Base-by-base conservation (phyloP, 2,888 invertebrate species). In the Drosophila helvetica region DNA sequence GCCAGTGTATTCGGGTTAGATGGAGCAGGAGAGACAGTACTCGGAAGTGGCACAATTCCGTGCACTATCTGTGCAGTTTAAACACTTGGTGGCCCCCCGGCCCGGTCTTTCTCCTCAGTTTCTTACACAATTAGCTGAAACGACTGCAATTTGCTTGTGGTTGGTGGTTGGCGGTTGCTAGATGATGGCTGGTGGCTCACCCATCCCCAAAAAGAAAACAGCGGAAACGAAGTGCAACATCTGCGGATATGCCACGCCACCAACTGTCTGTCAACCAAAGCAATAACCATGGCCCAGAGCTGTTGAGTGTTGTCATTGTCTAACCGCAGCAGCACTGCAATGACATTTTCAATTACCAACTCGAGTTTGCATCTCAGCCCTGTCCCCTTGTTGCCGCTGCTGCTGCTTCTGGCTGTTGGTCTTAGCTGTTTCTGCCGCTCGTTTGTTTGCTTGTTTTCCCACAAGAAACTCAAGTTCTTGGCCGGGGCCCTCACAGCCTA, bases 291-390 rank as follows among this genome's bases (percentile, higher is more conserved):
- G 27, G 46, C 52, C 0, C 46, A 51, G 42, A 33, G 38, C 15
- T 38, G 38, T 15, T 38, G 38, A 38, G 38, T 7, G 38, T 38
- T 15, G 48, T 19, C 55, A n/a, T 38, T 15, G 48, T 19, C 55
- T 63, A 77, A 79, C 86, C 82, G 60, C 82, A 85, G 65, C 58
- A 22, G 53, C 57, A 68, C 68, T 72, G 75, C 74, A 75, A 77
- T 85, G 82, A 77, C 82, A 87, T 77, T 87, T 74, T 72, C 56
- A 87, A 82, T 87, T 72, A 65, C 48, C 53, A 47, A 58, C 58
- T 53, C 48, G 56, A 67, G 61, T 55, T 78, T 73, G 68, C 70
- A 72, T 71, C 69, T 74, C 25, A 12, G 30, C 6, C n/a, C 7
- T 15, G 15, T n/a, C 38, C 38, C 7, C 38, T 7, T 15, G 33